phyloP scores from a whole-genome alignment of 2,888 invertebrate genomes.

The Pseudococcus longispinus region DNA sequence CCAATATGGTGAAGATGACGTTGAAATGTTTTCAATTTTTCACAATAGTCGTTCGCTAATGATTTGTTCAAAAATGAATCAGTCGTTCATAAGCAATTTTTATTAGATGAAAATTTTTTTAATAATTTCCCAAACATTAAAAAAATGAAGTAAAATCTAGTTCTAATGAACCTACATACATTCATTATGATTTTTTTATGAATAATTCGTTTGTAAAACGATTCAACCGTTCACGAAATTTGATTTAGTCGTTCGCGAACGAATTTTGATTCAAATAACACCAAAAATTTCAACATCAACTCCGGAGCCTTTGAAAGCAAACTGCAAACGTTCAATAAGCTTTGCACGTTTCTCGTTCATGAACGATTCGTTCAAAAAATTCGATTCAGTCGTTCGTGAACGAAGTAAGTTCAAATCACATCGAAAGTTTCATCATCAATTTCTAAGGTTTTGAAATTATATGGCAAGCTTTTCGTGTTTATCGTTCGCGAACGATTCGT shows the following conservation, averaged over 20 bases:
- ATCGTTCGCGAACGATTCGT: not conserved
- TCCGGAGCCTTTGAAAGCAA: not conserved
- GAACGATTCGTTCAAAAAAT: not conserved
- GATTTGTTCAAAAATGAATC: not conserved
- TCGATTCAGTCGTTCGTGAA: not conserved
- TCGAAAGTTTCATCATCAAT: too few species aligned
- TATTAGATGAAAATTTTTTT: too few species aligned
- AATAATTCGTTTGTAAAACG: not conserved
- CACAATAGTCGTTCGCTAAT: not conserved
- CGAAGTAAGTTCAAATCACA: not conserved
- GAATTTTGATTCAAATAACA: not conserved
- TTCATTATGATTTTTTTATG: not conserved
- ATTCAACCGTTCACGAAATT: not conserved
- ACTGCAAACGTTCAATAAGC: too few species aligned
- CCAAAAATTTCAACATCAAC: not conserved
- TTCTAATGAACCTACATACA: not conserved
- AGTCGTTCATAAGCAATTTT: not conserved
- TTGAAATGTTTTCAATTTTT: not conserved
- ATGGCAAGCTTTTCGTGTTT: not conserved
- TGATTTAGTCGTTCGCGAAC: constrained; percentile 4
- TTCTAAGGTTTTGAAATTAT: not conserved
- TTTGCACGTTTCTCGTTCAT: not conserved
- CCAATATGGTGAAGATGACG: not conserved
- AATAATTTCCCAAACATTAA: too few species aligned
- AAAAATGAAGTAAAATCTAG: not conserved